phyloP scores from a whole-genome alignment of 2,113 vertebrate genomes.

The Hydropotes inermis region DNA sequence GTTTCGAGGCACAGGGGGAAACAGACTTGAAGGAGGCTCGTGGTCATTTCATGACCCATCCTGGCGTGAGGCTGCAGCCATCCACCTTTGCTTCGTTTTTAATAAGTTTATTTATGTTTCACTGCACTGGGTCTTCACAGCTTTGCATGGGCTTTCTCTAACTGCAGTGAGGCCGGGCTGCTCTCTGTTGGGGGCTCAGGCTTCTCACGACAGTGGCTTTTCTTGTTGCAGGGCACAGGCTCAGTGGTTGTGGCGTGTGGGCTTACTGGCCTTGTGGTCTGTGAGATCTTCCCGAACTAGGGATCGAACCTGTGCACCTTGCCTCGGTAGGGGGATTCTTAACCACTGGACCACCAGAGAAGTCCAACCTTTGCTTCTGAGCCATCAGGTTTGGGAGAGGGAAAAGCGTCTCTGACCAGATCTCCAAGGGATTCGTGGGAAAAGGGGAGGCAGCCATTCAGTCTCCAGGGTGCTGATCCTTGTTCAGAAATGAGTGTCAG shows the following conservation, averaged over 20 bases:
- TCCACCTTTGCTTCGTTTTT: background rate
- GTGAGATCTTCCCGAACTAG: background rate
- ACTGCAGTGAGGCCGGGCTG: background rate
- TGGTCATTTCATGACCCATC: accelerated
- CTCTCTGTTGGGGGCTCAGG: background rate
- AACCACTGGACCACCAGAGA: background rate
- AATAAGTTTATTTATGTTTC: background rate
- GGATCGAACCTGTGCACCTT: background rate
- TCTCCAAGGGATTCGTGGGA: accelerated
- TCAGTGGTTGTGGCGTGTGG: background rate
- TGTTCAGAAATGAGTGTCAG: background rate
- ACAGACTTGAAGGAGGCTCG: background rate
- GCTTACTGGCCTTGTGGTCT: background rate
- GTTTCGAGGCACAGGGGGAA: accelerated
- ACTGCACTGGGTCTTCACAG: background rate
- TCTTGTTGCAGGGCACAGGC: background rate
- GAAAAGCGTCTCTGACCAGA: too few relatives aligned
- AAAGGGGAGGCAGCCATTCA: accelerated
- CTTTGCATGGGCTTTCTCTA: background rate
- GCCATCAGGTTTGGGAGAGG: background rate
- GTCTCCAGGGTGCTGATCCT: background rate
- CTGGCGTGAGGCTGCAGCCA: accelerated
- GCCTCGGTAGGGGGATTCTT: background rate
- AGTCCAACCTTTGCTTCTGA: background rate
- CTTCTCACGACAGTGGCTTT: background rate